A percentile compares a stretch with the other conserved stretches of the same genome.
phyloP scores from a whole-genome alignment of 1,140 invertebrate species.

The Neodiprion fabricii region DNA sequence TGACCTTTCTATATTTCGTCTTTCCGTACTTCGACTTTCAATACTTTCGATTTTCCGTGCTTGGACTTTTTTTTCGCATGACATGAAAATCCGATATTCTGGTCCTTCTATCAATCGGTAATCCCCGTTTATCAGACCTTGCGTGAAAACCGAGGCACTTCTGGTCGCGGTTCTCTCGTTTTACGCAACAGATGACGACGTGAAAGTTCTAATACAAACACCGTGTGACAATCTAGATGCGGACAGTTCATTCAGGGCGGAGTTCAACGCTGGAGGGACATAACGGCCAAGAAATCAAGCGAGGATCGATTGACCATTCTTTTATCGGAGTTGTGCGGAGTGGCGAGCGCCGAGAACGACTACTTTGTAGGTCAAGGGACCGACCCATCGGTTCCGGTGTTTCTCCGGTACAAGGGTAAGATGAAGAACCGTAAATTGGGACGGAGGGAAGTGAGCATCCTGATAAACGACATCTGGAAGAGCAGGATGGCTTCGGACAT shows the following conservation, averaged over 20 bases:
- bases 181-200: neutral
- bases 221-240: slow-evolving; percentile 35
- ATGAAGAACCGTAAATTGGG: slow-evolving; percentile 59
- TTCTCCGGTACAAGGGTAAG: slow-evolving; percentile 53
- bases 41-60: no score
- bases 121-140: no score
- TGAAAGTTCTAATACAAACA: neutral
- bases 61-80: no score
- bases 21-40: no score
- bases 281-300: slow-evolving; percentile 53
- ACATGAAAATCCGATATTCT: no score
- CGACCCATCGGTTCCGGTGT: slow-evolving; percentile 56
- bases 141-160: no score
- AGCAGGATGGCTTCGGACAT: slow-evolving; percentile 38
- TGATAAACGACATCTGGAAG: slow-evolving; percentile 59
- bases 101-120: no score
- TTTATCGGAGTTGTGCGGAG: slow-evolving; percentile 57
- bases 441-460: slow-evolving; percentile 55
- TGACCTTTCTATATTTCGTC: no score
- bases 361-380: slow-evolving; percentile 60
- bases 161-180: no score
- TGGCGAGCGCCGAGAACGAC: slow-evolving; percentile 54
- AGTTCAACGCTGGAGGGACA: slow-evolving; percentile 55
- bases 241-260: slow-evolving; percentile 59
- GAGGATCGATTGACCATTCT: slow-evolving; percentile 54